A percentile compares a stretch with the other conserved stretches of the same genome.
Conservation (phyloP, 2,888 invertebrate species). For the Hofmannophila pseudospretella region DNA sequence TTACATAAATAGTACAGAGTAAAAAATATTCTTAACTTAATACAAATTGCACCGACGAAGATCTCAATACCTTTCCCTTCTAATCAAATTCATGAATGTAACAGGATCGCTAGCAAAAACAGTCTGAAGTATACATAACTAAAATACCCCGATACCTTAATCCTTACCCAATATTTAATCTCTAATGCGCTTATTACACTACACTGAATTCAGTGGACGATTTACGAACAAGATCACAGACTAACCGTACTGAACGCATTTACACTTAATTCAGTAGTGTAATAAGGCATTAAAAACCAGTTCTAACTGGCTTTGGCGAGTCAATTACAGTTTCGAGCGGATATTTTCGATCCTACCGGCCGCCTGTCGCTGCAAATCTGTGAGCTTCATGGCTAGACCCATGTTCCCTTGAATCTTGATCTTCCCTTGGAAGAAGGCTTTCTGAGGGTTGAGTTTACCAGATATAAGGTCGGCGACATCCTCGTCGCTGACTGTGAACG, state of each 20-base stretch:
- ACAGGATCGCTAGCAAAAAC: neutral
- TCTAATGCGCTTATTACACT: no score
- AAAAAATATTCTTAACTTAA: constrained; percentile 16
- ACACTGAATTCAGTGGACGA: no score
- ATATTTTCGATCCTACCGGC: constrained; percentile 84
- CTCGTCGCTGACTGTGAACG: constrained; percentile 91
- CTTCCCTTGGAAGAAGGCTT: constrained; percentile 97
- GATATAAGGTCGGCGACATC: constrained; percentile 92
- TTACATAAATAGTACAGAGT: constrained; percentile 32
- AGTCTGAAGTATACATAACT: constrained; percentile 2
- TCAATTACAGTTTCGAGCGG: constrained; percentile 84
- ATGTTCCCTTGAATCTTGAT: constrained; percentile 97
- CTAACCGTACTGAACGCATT: no score
- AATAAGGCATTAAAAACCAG: no score
- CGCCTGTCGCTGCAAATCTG: constrained; percentile 87
- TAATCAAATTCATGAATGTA: neutral
- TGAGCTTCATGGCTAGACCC: constrained; percentile 96
- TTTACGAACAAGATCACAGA: no score
- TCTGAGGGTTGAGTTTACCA: constrained; percentile 95
- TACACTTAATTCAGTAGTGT: no score
- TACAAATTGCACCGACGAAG: constrained; percentile 8
- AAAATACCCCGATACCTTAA: constrained; percentile 40
- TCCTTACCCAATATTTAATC: constrained; percentile 36
- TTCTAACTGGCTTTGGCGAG: constrained; percentile 19
- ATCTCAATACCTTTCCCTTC: constrained; percentile 5